Evolutionary conservation across 1,140 invertebrate genomes (phyloP).

Genomic region (Galendromus occidentalis): DNA sequence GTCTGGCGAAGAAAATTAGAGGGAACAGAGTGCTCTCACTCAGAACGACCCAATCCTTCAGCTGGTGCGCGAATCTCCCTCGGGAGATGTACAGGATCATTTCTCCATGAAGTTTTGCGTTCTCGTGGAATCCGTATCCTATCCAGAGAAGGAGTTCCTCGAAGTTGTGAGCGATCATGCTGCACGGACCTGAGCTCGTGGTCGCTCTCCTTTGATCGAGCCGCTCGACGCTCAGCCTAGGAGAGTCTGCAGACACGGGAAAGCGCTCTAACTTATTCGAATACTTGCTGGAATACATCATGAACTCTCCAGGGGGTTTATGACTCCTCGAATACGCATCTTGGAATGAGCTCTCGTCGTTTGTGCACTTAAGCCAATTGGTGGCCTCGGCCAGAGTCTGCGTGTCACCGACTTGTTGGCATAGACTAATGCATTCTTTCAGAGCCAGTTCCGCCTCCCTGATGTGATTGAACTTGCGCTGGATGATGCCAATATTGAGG

Average conservation of each 20-base stretch:
- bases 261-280: too few species aligned
- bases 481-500: neutral
- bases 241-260: too few species aligned
- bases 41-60: neutral
- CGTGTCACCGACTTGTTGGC: neutral
- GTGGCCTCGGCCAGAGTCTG: neutral
- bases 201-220: too few species aligned
- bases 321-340: too few species aligned
- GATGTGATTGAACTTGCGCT: neutral
- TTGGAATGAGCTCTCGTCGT: too few species aligned
- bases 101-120: neutral
- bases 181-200: too few species aligned
- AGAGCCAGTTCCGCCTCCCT: neutral
- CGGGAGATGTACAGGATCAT: neutral
- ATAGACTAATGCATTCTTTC: constrained; percentile 4
- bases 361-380: neutral
- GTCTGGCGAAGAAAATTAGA: neutral
- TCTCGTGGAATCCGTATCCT: constrained; percentile 1
- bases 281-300: too few species aligned
- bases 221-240: too few species aligned
- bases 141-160: neutral
- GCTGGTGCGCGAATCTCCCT: neutral
- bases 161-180: too few species aligned
- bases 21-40: neutral
- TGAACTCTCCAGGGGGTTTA: too few species aligned